Percentiles rank a stretch among this genome's conserved stretches.
Evolutionary conservation across 35 echinoderm and acorn worm species (phyloP).

Genomic region (Lytechinus variegatus): DNA sequence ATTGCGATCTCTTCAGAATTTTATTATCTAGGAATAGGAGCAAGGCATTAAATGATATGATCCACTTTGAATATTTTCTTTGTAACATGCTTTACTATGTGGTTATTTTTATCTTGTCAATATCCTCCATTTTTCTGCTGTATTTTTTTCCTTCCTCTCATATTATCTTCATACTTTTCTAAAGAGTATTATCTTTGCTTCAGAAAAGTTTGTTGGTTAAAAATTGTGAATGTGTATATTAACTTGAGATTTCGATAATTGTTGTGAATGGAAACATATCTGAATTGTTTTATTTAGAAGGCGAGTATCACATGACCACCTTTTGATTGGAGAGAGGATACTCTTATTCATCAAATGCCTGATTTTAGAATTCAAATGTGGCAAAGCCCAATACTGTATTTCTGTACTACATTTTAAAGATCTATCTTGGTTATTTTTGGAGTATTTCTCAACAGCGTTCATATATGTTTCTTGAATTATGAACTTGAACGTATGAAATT

Average conservation of each 20-base stretch:
- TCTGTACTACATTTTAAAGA: not conserved
- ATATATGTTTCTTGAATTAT: not conserved
- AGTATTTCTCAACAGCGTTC: not conserved
- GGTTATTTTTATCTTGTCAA: not conserved
- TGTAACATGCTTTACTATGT: not conserved
- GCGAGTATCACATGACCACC: not conserved
- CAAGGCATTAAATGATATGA: not conserved
- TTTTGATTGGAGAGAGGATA: not conserved
- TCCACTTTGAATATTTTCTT: not conserved
- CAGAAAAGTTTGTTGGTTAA: not conserved
- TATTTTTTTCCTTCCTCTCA: not conserved
- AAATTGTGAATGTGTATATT: not conserved
- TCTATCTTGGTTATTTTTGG: not conserved
- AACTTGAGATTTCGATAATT: not conserved
- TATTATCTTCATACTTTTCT: not conserved
- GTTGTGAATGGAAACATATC: not conserved
- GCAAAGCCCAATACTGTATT: constrained; percentile 18
- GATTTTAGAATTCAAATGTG: not conserved
- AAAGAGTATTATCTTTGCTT: not conserved
- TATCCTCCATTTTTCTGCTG: not conserved
- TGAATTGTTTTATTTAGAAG: not conserved
- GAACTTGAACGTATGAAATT: constrained; percentile 5
- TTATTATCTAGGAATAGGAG: not conserved
- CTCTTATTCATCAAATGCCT: not conserved
- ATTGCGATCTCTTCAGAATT: not conserved